Evolutionary conservation across 2,113 vertebrate genomes (phyloP), one percentile per base, ranked within the genome.

Genomic region (Channa argus): DNA sequence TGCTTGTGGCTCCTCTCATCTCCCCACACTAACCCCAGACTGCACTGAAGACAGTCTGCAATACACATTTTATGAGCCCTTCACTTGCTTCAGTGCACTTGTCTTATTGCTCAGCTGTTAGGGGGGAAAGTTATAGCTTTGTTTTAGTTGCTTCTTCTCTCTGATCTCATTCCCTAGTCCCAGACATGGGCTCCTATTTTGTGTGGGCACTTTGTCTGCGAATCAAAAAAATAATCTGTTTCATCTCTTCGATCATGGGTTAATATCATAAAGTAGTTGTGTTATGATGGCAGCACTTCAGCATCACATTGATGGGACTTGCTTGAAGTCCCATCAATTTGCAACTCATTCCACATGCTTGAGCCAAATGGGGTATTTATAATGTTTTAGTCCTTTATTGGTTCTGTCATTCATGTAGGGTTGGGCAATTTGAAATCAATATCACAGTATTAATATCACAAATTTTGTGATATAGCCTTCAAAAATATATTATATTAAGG

Each of bases 31-130:
- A 74, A 79, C 93, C 89, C 80, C 82, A 91, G 90, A 90, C 91
- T 88, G 79, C 89, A 86, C 87, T 82, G 88, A 90, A 93, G 93
- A 93, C 93, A 80, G 88, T 91, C 91, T 86, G 91, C 90, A 89
- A 92, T 92, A 86, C 92, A 92, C 89, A 87, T 93, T 92, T 93
- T 90, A 92, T 89, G 91, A 91, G 91, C 82, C 81, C 72, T 89
- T 90, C 74, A 83, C 69, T 73, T 44, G 82, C 86, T 82, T 66
- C 85, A 79, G 64, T 76, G 86, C 86, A 87, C 88, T 88, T 81
- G 81, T 89, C 81, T 92, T 91, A 89, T 90, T 68, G 37, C 86
- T 89, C 82, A 75, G 86, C 87, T 85, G 79, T 82, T 79, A 43
- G 39, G 75, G 68, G 77, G 66, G 63, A 67, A 74, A 83, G 85